Conservation (phyloP, 2,888 invertebrate species). For the Vanessa cardui region DNA sequence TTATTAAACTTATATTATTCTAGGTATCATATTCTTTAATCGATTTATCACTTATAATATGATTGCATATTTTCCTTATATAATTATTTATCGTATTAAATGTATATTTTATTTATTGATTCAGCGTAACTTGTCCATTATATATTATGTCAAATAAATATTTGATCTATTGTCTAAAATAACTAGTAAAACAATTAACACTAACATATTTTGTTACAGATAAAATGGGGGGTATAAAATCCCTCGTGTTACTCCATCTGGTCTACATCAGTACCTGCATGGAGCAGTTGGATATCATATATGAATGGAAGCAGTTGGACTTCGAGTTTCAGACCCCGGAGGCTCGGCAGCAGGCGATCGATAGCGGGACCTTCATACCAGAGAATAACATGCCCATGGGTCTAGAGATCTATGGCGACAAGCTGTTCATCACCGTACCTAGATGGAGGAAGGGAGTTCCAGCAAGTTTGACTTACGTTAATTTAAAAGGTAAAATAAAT, state of each 20-base stretch:
- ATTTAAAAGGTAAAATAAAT: conserved; percentile 83
- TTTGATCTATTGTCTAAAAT: no score
- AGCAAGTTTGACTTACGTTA: conserved; percentile 88
- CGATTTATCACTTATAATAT: no score
- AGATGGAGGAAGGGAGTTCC: conserved; percentile 90
- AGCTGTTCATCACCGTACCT: conserved; percentile 88
- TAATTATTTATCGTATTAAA: no score
- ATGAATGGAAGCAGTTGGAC: conserved; percentile 89
- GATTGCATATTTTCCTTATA: no score
- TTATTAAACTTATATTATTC: no score
- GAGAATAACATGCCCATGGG: conserved; percentile 89
- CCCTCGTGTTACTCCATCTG: conserved; percentile 66
- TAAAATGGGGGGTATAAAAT: conserved; percentile 63
- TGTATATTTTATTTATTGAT: no score
- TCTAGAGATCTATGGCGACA: conserved; percentile 86
- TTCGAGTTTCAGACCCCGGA: conserved; percentile 84
- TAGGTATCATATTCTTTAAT: no score
- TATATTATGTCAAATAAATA: no score
- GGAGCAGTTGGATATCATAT: conserved; percentile 86
- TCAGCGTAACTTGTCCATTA: no score
- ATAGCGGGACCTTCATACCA: conserved; percentile 84
- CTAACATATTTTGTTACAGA: conserved; percentile 47
- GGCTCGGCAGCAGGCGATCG: conserved; percentile 83
- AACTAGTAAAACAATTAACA: conserved; percentile 6
- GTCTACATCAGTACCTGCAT: conserved; percentile 72